A percentile compares a stretch with the other conserved stretches of the same genome.
phyloP scores from a whole-genome alignment of 2,113 vertebrate genomes.

The Polyodon spathula region DNA sequence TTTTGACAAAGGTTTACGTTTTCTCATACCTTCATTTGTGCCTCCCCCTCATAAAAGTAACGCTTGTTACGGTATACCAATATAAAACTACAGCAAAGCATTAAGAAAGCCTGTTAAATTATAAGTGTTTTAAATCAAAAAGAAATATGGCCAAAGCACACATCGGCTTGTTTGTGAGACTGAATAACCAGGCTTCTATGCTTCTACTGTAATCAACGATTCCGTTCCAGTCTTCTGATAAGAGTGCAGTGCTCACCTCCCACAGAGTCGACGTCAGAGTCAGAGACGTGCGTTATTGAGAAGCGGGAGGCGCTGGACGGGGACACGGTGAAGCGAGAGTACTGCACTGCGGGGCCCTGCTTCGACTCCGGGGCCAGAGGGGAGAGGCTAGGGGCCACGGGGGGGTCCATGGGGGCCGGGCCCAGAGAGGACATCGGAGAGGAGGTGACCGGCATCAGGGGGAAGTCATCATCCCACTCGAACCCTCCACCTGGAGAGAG shows the following conservation, averaged over 20 bases:
- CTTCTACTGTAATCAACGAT: too few species aligned
- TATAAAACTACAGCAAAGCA: too few species aligned
- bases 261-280: conserved; percentile 67
- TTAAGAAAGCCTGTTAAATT: too few species aligned
- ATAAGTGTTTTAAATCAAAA: too few species aligned
- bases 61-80: too few species aligned
- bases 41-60: too few species aligned
- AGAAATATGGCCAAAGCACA: too few species aligned
- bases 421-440: conserved; percentile 33
- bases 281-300: conserved; percentile 90
- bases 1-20: too few species aligned
- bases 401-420: conserved; percentile 23
- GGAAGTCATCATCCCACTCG: conserved; percentile 56
- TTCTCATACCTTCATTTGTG: too few species aligned
- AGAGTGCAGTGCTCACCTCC: conserved; percentile 61
- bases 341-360: conserved; percentile 44
- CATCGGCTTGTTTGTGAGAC: too few species aligned
- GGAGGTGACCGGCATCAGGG: conserved; percentile 49
- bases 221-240: background rate
- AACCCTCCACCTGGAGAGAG: conserved; percentile 49
- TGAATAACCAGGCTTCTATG: too few species aligned
- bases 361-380: conserved; percentile 38
- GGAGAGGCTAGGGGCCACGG: conserved; percentile 21
- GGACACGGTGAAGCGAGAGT: conserved; percentile 83
- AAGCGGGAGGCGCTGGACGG: conserved; percentile 75